Evolutionary conservation across 1,140 invertebrate species (phyloP), one percentile per base, ranked within the genome.

Genomic region (Heliconius congener): DNA sequence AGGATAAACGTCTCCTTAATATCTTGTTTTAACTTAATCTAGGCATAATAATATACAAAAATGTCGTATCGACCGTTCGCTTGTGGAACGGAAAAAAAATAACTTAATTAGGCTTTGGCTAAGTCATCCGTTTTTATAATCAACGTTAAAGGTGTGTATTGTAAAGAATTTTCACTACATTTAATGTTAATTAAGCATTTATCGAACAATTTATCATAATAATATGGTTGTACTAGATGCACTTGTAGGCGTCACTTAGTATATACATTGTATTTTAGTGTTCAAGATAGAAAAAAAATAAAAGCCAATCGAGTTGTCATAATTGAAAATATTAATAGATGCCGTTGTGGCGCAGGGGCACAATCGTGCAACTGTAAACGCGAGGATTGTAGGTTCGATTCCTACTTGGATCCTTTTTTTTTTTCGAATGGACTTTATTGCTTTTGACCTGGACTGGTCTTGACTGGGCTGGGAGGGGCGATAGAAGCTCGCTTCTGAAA

Each of bases 121-220:
- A 66, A 66, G 60, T 11, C 60, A 66, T 66, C 60, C n/a, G 23
- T 66, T 66, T 66, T 66, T 66, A 66, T 30, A 27, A 66, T 13
- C 27, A 5, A 66, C 60, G 60, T 13, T 30, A 66, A 66, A 66
- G 60, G 60, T 66, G 60, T 66, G 60, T 66, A 66, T 30, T 66
- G 60, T 66, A 27, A 66, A 66, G 60, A 66, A 66, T 66, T 66
- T 66, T 66, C 60, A 66, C 23, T 66, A 66, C 16, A 66, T 66
- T 66, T 66, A 66, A 66, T 66, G 60, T 66, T 66, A 66, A 66
- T 66, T 66, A 30, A 66, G 60, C 27, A 66, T 66, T 66, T 66
- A 66, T 66, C 27, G 5, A 66, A 4, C 13, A 18, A 66, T 66
- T 66, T 66, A 66, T 66, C 60, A 66, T 66, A 66, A 66, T 66